phyloP scores from a whole-genome alignment of 2,113 vertebrate species.

The Hippocampus comes region DNA sequence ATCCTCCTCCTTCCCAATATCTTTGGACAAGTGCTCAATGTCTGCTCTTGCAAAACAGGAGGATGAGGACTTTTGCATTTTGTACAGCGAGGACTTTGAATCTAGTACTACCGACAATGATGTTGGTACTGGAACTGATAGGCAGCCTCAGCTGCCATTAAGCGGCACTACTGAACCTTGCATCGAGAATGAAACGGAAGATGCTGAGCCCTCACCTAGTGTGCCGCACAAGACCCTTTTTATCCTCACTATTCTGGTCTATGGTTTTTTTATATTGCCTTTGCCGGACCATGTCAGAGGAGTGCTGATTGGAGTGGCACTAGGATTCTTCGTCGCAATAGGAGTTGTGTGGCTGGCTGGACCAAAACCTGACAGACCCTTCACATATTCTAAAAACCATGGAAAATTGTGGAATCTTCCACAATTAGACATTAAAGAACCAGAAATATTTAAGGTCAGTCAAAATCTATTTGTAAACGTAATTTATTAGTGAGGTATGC shows the following conservation, averaged over 20 bases:
- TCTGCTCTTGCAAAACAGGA: constrained; percentile 88
- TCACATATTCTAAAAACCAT: constrained; percentile 40
- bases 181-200: constrained; percentile 69
- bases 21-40: constrained; percentile 84
- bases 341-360: constrained; percentile 87
- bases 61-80: constrained; percentile 92
- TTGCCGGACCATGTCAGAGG: constrained; percentile 84
- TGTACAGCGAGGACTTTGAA: constrained; percentile 87
- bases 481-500: background rate
- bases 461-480: background rate
- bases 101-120: constrained; percentile 73
- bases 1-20: constrained; percentile 36
- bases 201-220: constrained; percentile 53
- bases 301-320: constrained; percentile 80
- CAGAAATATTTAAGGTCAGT: constrained; percentile 87
- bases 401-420: constrained; percentile 57
- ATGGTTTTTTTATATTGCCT: constrained; percentile 87
- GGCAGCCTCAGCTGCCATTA: constrained; percentile 47
- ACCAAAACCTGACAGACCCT: constrained; percentile 68
- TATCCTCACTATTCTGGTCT: constrained; percentile 80
- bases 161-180: constrained; percentile 57
- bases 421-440: constrained; percentile 85
- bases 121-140: constrained; percentile 43
- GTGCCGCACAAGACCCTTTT: constrained; percentile 82
- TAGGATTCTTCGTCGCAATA: constrained; percentile 91